phyloP scores from a whole-genome alignment of 92 coral and sea anemone genomes.

The Epizoanthus ramosus region DNA sequence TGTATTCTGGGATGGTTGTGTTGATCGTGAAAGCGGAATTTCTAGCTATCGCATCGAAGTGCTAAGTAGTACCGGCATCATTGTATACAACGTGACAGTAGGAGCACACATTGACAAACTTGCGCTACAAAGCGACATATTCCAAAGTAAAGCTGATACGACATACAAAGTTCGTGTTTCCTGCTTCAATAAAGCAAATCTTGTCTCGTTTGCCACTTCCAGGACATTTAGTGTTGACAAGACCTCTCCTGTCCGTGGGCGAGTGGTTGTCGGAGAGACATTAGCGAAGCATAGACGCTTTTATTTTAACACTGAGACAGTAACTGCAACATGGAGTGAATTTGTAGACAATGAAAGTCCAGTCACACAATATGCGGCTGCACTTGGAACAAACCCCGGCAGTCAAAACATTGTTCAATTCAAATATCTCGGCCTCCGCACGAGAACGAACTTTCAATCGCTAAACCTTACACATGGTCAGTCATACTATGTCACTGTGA shows the following conservation, averaged over 20 bases:
- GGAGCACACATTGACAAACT: conserved; percentile 31
- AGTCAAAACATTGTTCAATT: conserved; percentile 66
- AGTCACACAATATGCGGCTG: conserved; percentile 61
- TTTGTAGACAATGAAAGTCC: conserved; percentile 82
- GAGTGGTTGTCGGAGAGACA: conserved; percentile 57
- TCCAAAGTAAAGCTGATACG: conserved; percentile 28
- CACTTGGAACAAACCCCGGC: conserved; percentile 69
- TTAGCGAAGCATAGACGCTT: conserved; percentile 55
- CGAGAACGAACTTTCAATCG: conserved; percentile 36
- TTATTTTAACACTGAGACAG: conserved; percentile 53
- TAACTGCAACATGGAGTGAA: conserved; percentile 73
- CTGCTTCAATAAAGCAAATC: conserved; percentile 84
- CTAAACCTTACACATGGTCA: conserved; percentile 64
- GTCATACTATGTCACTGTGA: conserved; percentile 72
- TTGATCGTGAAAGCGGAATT: conserved; percentile 81
- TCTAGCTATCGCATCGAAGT: conserved; percentile 62
- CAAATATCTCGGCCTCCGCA: conserved; percentile 64
- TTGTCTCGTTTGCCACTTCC: conserved; percentile 54
- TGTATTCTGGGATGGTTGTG: conserved; percentile 71
- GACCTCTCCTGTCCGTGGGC: conserved; percentile 71
- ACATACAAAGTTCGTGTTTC: conserved; percentile 53
- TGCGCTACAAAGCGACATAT: background rate
- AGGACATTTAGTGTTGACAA: conserved; percentile 61
- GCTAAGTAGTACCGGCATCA: background rate
- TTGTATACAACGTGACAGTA: conserved; percentile 24